A percentile compares a stretch with the other conserved stretches of the same genome.
These are phyloP conservation scores for Sapayoa aenigma DNA, from an alignment of 2,113 vertebrate species.

Conservation along the genomic window DNA sequence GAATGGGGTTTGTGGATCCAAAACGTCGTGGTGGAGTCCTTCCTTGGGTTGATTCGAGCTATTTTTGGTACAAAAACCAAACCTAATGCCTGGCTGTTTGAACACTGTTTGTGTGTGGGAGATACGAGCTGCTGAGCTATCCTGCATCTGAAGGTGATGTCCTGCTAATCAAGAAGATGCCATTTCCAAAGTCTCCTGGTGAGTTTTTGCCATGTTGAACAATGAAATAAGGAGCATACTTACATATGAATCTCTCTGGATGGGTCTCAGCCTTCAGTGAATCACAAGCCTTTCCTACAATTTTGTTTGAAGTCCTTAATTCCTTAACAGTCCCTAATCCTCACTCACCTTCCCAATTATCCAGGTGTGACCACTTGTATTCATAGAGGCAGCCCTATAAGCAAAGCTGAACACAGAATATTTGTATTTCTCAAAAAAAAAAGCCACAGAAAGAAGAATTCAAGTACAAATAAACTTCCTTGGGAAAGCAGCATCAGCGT, in stretches of 20 bases:
- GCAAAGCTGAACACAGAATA: fast-evolving
- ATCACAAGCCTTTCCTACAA: not conserved
- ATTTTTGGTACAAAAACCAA: not conserved
- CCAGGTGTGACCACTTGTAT: not conserved
- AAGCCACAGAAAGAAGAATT: not conserved
- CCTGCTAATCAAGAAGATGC: not conserved
- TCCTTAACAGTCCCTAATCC: not conserved
- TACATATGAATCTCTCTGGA: not conserved
- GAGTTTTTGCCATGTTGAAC: not conserved
- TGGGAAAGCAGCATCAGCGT: not conserved
- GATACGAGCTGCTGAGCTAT: not conserved
- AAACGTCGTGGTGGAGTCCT: not conserved
- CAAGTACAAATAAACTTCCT: not conserved
- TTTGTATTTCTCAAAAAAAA: not conserved
- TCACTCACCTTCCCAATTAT: not conserved
- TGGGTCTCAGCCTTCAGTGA: not conserved
- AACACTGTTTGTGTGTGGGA: not conserved
- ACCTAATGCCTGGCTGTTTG: not conserved
- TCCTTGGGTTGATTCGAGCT: not conserved
- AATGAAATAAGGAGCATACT: not conserved
- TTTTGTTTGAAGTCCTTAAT: not conserved
- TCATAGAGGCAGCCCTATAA: not conserved
- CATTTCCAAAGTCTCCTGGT: not conserved
- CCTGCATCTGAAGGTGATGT: not conserved
- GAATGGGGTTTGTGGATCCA: not conserved